phyloP scores from a whole-genome alignment of 1,140 invertebrate genomes.

The Coelopa frigida region DNA sequence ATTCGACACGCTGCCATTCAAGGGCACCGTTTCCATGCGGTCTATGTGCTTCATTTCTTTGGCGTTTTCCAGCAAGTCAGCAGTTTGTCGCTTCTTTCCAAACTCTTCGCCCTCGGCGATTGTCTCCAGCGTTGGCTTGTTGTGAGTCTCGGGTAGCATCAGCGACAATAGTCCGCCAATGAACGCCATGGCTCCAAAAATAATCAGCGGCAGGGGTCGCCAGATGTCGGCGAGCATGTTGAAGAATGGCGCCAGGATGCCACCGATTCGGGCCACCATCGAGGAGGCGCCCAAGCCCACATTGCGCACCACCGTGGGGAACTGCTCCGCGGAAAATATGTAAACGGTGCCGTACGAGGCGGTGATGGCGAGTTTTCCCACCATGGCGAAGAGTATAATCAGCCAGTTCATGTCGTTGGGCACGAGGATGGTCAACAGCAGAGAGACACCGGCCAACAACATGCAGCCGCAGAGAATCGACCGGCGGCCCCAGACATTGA shows the following conservation, averaged over 20 bases:
- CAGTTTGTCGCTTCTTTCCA: slow-evolving; percentile 42
- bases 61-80: slow-evolving; percentile 24
- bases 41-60: slow-evolving; percentile 16
- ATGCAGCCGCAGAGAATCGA: slow-evolving; percentile 61
- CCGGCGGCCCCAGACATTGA: slow-evolving; percentile 67
- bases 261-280: slow-evolving; percentile 68
- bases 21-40: slow-evolving; percentile 8
- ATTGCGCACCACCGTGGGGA: slow-evolving; percentile 75
- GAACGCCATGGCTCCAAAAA: slow-evolving; percentile 61
- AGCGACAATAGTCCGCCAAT: slow-evolving; percentile 59
- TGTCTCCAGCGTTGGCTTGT: slow-evolving; percentile 65
- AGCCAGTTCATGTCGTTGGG: slow-evolving; percentile 53
- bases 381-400: slow-evolving; percentile 63
- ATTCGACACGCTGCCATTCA: slow-evolving; percentile 9
- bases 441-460: slow-evolving; percentile 57
- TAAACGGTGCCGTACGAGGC: slow-evolving; percentile 74
- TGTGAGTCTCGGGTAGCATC: slow-evolving; percentile 68
- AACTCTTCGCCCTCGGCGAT: slow-evolving; percentile 66
- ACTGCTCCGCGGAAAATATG: slow-evolving; percentile 74
- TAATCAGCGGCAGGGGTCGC: slow-evolving; percentile 61
- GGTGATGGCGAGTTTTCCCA: slow-evolving; percentile 75
- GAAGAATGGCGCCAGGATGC: slow-evolving; percentile 67
- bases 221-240: slow-evolving; percentile 57
- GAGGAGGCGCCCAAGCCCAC: slow-evolving; percentile 70
- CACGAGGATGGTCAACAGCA: slow-evolving; percentile 54